Evolutionary conservation across 2,113 vertebrate species (phyloP).

Genomic region (Apteryx mantelli): DNA sequence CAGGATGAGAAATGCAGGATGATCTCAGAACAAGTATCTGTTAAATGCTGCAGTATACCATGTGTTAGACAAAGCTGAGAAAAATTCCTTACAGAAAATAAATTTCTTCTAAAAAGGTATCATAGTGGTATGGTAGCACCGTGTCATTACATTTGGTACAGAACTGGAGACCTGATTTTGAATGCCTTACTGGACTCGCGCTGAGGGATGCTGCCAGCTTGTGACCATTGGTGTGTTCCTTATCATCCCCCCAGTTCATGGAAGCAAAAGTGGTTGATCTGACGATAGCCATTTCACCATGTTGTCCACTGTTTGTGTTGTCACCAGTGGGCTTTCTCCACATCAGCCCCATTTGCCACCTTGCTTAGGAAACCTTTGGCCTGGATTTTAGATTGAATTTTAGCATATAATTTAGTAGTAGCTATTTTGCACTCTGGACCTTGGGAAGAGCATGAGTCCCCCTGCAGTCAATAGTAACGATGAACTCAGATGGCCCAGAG

Average conservation of each 20-base stretch:
- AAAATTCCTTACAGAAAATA: background rate
- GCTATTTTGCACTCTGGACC: background rate
- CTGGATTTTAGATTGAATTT: background rate
- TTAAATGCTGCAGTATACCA: background rate
- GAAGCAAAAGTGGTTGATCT: background rate
- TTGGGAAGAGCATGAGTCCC: background rate
- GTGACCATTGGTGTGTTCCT: background rate
- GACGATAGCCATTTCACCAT: fast-evolving
- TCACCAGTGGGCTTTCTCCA: background rate
- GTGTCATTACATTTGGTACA: background rate
- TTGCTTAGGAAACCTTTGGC: background rate
- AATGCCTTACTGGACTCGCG: background rate
- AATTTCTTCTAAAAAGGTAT: background rate
- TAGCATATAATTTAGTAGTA: background rate
- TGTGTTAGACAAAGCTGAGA: background rate
- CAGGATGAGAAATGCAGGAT: background rate
- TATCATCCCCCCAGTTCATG: fast-evolving
- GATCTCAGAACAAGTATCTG: background rate
- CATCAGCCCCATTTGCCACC: background rate
- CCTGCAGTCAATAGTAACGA: fast-evolving
- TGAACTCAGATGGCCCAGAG: background rate
- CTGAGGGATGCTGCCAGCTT: background rate
- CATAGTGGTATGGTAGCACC: background rate
- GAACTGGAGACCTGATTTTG: background rate
- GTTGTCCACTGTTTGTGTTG: fast-evolving